A percentile compares a stretch with the other conserved stretches of the same genome.
Conservation (phyloP, 2,888 invertebrate genomes). For the Pollenia labialis region DNA sequence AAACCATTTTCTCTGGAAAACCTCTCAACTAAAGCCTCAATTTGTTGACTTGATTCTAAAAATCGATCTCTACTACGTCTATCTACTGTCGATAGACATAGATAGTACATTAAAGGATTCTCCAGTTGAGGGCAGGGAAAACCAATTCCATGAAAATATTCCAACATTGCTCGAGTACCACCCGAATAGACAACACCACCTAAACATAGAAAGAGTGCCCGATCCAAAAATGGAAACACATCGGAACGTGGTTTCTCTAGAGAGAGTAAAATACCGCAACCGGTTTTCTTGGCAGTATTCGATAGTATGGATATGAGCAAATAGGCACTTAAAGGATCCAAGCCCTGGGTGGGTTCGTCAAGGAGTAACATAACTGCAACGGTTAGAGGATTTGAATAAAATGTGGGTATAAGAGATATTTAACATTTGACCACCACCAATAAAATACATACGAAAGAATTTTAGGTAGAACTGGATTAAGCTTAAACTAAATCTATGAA, state of each 20-base stretch:
- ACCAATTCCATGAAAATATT: conserved; percentile 97
- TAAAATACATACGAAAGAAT: no score
- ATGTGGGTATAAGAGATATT: background rate
- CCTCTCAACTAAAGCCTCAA: conserved; percentile 94
- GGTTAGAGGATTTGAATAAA: background rate
- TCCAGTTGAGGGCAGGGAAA: conserved; percentile 98
- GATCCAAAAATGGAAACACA: conserved; percentile 96
- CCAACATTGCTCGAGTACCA: conserved; percentile 95
- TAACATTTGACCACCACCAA: no score
- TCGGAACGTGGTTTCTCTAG: conserved; percentile 97
- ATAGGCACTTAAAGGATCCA: conserved; percentile 97
- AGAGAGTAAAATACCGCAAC: conserved; percentile 94
- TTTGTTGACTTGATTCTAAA: conserved; percentile 96
- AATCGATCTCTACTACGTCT: conserved; percentile 93
- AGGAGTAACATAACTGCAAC: conserved; percentile 91
- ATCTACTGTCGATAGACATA: conserved; percentile 87
- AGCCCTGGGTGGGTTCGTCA: conserved; percentile 97
- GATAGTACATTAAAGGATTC: conserved; percentile 98
- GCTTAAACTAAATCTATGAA: no score
- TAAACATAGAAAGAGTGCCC: conserved; percentile 94
- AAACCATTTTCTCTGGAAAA: conserved; percentile 93
- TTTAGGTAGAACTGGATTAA: no score
- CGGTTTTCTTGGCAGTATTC: conserved; percentile 94
- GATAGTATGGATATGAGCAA: conserved; percentile 96
- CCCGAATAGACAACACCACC: conserved; percentile 97